These are phyloP conservation scores for Leucoraja ocellata DNA, from an alignment of 2,797 vertebrate genomes.

Conservation along the genomic window DNA sequence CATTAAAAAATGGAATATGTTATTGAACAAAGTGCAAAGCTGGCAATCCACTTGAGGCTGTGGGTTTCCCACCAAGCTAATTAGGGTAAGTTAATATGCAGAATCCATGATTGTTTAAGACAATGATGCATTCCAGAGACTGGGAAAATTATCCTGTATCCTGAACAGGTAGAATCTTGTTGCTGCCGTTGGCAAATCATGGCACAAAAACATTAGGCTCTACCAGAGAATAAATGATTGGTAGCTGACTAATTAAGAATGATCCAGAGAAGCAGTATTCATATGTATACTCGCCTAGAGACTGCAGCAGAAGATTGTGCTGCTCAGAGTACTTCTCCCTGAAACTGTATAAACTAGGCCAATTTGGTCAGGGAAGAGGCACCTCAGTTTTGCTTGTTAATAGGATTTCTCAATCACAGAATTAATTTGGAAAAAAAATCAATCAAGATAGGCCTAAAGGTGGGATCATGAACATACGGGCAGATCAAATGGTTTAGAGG, in stretches of 20 bases:
- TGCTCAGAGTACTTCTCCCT: not conserved
- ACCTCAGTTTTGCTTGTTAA: not conserved
- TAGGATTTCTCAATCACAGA: not conserved
- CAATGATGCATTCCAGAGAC: not conserved
- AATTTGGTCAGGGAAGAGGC: too few species aligned
- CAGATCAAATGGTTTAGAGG: not conserved
- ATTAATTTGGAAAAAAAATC: not conserved
- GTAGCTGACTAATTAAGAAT: not conserved
- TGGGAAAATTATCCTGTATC: not conserved
- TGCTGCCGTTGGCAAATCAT: not conserved
- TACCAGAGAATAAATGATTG: not conserved
- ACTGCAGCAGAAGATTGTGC: not conserved
- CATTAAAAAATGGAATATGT: not conserved
- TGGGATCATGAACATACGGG: not conserved
- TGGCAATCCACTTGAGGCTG: not conserved
- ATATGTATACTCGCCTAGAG: not conserved
- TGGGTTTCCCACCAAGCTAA: not conserved
- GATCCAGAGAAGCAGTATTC: not conserved
- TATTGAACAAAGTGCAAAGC: not conserved
- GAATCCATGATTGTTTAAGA: not conserved
- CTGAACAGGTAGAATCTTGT: not conserved
- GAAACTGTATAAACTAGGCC: not conserved
- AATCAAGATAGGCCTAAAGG: not conserved
- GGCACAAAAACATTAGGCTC: not conserved
- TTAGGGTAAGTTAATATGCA: not conserved